Evolutionary conservation across 1,140 invertebrate genomes (phyloP).

Genomic region (Heterodera schachtii): DNA sequence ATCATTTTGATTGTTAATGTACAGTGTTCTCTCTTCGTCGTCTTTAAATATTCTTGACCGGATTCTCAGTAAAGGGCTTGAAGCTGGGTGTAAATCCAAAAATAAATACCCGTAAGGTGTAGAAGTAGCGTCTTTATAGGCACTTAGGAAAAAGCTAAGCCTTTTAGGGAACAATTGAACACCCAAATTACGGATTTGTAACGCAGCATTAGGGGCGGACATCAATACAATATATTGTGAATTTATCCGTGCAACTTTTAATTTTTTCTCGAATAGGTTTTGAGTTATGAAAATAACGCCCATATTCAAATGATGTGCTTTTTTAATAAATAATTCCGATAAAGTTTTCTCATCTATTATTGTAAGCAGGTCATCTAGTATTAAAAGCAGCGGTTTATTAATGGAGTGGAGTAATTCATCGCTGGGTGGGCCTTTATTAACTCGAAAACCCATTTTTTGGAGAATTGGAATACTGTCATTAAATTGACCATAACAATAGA

Average conservation of each 20-base stretch:
- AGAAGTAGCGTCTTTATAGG: constrained; percentile 18
- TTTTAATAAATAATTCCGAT: too few relatives aligned
- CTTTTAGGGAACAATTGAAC: constrained; percentile 28
- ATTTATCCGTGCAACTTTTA: constrained; percentile 21
- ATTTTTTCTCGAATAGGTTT: constrained; percentile 14
- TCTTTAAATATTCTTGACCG: constrained; percentile 33
- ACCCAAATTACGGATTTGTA: constrained; percentile 18
- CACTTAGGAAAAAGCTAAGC: constrained; percentile 13
- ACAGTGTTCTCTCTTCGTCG: constrained; percentile 21
- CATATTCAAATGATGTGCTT: too few relatives aligned
- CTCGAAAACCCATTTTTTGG: too few relatives aligned
- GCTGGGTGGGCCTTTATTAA: too few relatives aligned
- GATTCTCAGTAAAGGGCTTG: constrained; percentile 1
- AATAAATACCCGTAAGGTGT: constrained; percentile 25
- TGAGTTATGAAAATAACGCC: too few relatives aligned
- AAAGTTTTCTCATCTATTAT: too few relatives aligned
- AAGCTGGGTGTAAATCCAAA: constrained; percentile 26
- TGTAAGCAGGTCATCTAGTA: too few relatives aligned
- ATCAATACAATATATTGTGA: constrained; percentile 33
- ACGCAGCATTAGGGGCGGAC: constrained; percentile 18
- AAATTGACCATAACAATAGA: too few relatives aligned
- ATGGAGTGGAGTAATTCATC: too few relatives aligned
- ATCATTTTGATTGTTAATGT: constrained; percentile 5
- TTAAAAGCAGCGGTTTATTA: too few relatives aligned
- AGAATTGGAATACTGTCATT: too few relatives aligned